Percentiles rank a stretch among this genome's conserved stretches.
Evolutionary conservation across 2,888 invertebrate species (phyloP).

Genomic region (Drosophila paranaensis): DNA sequence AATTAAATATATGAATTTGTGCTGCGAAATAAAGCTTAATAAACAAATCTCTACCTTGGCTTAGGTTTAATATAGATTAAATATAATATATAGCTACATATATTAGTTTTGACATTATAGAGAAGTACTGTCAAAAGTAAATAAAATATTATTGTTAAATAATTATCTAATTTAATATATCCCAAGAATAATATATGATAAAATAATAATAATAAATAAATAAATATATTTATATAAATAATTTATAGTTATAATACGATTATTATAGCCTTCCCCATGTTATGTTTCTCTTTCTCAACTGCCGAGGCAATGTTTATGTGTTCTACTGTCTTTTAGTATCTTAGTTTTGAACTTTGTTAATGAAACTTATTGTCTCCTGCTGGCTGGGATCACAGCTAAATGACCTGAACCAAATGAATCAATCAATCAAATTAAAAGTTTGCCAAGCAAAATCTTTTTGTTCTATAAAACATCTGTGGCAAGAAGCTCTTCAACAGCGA

Average conservation of each 20-base stretch:
- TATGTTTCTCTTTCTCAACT: too few relatives aligned
- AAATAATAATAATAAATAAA: too few relatives aligned
- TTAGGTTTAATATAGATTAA: neutral
- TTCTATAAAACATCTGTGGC: neutral
- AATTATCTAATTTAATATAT: too few relatives aligned
- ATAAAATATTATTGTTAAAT: too few relatives aligned
- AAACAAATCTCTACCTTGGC: neutral
- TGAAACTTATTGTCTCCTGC: neutral
- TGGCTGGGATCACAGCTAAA: neutral
- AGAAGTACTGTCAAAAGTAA: too few relatives aligned
- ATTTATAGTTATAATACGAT: too few relatives aligned
- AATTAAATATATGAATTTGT: neutral
- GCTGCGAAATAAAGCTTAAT: neutral
- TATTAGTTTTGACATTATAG: too few relatives aligned
- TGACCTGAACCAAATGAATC: neutral
- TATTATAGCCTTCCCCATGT: too few relatives aligned
- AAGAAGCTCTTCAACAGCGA: neutral
- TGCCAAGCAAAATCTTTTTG: neutral
- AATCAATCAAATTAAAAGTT: constrained; percentile 4
- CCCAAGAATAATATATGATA: too few relatives aligned
- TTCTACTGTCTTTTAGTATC: too few relatives aligned
- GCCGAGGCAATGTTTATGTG: neutral
- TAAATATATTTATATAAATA: too few relatives aligned
- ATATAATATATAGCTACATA: too few relatives aligned
- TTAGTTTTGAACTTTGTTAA: neutral